Evolutionary conservation across 2,888 invertebrate species (phyloP).

Genomic region (Hemaris fuciformis): DNA sequence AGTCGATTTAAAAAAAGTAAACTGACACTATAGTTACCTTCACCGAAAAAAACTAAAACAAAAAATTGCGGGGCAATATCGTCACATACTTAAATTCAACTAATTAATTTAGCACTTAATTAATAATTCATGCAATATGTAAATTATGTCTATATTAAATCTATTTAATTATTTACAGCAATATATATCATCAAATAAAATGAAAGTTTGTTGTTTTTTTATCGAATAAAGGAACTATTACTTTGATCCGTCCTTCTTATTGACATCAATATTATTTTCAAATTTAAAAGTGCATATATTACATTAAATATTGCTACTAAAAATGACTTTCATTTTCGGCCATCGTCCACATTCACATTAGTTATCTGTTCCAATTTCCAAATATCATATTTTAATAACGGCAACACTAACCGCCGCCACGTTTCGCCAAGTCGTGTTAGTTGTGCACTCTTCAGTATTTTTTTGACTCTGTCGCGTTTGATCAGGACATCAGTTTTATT

Average conservation of each 20-base stretch:
- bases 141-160: too few species aligned
- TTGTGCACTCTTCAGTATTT: slow-evolving; percentile 58
- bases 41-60: not conserved
- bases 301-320: not conserved
- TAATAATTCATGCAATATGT: too few species aligned
- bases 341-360: not conserved
- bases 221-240: too few species aligned
- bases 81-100: too few species aligned
- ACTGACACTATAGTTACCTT: not conserved
- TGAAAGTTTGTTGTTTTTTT: too few species aligned
- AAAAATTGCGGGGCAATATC: too few species aligned
- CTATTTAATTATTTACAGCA: too few species aligned
- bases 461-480: slow-evolving; percentile 46
- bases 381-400: slow-evolving; percentile 42
- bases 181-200: too few species aligned
- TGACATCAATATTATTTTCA: too few species aligned
- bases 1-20: not conserved
- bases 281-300: too few species aligned
- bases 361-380: not conserved
- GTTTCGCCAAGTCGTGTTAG: slow-evolving; percentile 69
- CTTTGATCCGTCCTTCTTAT: too few species aligned
- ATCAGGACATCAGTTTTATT: slow-evolving; percentile 43
- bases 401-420: slow-evolving; percentile 70
- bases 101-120: too few species aligned
- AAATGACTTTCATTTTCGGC: not conserved